Percentiles rank a stretch among this genome's conserved stretches.
These are phyloP conservation scores for Odontophorus gujanensis DNA, from an alignment of 2,113 vertebrate species.

Conservation along the genomic window DNA sequence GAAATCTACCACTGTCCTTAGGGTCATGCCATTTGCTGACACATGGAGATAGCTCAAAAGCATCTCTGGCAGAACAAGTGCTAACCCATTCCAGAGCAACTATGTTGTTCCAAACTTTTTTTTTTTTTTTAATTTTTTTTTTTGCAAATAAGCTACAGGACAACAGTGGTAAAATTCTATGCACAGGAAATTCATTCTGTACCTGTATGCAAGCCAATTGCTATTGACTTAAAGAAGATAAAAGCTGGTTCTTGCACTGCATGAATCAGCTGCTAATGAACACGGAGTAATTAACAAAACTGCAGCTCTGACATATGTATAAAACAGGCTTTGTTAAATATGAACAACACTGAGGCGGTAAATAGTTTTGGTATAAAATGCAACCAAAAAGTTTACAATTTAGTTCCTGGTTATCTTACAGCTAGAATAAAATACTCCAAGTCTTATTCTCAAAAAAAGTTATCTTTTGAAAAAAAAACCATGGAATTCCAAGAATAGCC, in stretches of 20 bases:
- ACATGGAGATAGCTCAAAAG: conserved; percentile 49
- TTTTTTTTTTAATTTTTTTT: background rate
- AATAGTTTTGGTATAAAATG: conserved; percentile 58
- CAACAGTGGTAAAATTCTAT: conserved; percentile 61
- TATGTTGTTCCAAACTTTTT: conserved; percentile 54
- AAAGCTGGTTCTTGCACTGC: conserved; percentile 61
- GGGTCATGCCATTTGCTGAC: conserved; percentile 54
- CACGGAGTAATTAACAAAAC: conserved; percentile 35
- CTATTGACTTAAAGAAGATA: conserved; percentile 54
- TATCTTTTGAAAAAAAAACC: conserved; percentile 59
- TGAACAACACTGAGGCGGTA: conserved; percentile 74
- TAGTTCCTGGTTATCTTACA: conserved; percentile 56
- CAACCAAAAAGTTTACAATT: conserved; percentile 58
- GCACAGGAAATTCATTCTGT: conserved; percentile 57
- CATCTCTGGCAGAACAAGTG: conserved; percentile 57
- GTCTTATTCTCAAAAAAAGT: conserved; percentile 61
- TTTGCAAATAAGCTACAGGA: conserved; percentile 69
- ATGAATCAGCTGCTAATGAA: conserved; percentile 34
- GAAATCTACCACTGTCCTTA: conserved; percentile 67
- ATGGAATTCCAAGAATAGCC: conserved; percentile 67
- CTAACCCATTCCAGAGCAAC: conserved; percentile 64
- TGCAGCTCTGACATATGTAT: conserved; percentile 41
- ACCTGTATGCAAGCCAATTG: conserved; percentile 65
- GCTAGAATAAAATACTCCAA: conserved; percentile 70
- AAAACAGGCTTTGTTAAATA: conserved; percentile 61